Conservation (phyloP, 2,888 invertebrate species). For the Cordilura impudica region DNA sequence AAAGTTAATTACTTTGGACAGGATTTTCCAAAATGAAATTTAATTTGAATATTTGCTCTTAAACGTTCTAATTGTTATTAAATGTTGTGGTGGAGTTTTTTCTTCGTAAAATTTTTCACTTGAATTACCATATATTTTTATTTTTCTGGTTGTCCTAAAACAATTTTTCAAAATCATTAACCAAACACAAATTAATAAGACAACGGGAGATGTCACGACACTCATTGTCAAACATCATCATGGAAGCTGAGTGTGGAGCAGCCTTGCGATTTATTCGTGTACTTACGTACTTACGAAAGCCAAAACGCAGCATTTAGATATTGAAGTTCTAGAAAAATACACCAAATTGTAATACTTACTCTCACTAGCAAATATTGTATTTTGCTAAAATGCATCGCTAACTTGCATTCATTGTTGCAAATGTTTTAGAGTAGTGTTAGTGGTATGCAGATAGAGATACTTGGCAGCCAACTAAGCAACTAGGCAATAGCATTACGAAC, state of each 20-base stretch:
- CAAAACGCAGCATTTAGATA: neutral
- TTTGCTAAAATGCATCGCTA: slow-evolving; percentile 40
- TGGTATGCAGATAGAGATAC: slow-evolving; percentile 24
- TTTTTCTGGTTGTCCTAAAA: slow-evolving; percentile 50
- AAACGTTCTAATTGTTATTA: slow-evolving; percentile 49
- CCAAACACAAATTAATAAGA: slow-evolving; percentile 70
- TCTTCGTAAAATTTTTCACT: neutral
- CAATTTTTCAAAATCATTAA: slow-evolving; percentile 63
- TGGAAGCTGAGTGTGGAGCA: slow-evolving; percentile 63
- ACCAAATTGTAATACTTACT: slow-evolving; percentile 60
- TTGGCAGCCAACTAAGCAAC: slow-evolving; percentile 13
- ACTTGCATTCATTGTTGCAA: slow-evolving; percentile 33
- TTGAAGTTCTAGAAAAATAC: slow-evolving; percentile 31
- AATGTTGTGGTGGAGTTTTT: neutral
- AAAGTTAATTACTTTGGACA: slow-evolving; percentile 46
- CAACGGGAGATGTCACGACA: slow-evolving; percentile 75
- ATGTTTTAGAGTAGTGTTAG: neutral
- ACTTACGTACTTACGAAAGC: too few species aligned
- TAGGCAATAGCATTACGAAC: too few species aligned
- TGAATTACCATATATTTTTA: neutral
- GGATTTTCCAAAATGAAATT: neutral
- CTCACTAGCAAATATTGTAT: slow-evolving; percentile 44
- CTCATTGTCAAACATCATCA: slow-evolving; percentile 61
- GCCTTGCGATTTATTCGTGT: neutral
- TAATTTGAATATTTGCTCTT: neutral